A percentile compares a stretch with the other conserved stretches of the same genome.
These are phyloP conservation scores for Microtus montanus DNA, from an alignment of 2,113 vertebrate genomes.

Conservation along the genomic window DNA sequence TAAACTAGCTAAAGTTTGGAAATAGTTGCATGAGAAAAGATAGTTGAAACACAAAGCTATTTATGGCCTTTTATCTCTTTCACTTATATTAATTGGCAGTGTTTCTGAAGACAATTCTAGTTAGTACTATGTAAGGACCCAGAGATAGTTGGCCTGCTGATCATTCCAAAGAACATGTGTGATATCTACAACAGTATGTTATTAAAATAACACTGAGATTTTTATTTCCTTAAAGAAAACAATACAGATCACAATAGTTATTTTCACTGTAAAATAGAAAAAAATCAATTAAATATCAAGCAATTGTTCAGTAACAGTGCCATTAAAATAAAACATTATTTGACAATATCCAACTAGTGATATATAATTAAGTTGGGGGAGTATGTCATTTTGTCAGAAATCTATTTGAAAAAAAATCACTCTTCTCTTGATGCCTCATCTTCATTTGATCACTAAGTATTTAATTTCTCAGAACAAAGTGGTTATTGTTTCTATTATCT, in stretches of 20 bases:
- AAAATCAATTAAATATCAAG: neutral
- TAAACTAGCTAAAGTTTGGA: neutral
- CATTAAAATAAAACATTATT: neutral
- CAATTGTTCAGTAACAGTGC: neutral
- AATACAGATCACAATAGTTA: neutral
- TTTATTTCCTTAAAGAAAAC: neutral
- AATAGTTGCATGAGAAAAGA: neutral
- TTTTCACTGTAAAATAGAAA: neutral
- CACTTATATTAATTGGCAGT: neutral
- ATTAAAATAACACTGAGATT: neutral
- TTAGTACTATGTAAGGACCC: neutral
- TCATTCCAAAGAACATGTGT: neutral
- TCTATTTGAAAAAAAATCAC: neutral
- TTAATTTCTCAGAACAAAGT: neutral
- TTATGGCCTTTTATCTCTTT: fast-evolving
- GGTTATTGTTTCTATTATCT: neutral
- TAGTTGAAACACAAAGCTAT: neutral
- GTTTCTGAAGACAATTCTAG: neutral
- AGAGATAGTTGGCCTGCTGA: neutral
- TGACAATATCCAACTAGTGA: neutral
- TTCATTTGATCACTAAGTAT: neutral
- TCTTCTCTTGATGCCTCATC: neutral
- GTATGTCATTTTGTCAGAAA: neutral
- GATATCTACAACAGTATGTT: neutral
- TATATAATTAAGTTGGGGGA: neutral